Evolutionary conservation across 30 jellyfish, hydroid and myxozoan genomes (phyloP).

Genomic region (Aurelia aurita): DNA sequence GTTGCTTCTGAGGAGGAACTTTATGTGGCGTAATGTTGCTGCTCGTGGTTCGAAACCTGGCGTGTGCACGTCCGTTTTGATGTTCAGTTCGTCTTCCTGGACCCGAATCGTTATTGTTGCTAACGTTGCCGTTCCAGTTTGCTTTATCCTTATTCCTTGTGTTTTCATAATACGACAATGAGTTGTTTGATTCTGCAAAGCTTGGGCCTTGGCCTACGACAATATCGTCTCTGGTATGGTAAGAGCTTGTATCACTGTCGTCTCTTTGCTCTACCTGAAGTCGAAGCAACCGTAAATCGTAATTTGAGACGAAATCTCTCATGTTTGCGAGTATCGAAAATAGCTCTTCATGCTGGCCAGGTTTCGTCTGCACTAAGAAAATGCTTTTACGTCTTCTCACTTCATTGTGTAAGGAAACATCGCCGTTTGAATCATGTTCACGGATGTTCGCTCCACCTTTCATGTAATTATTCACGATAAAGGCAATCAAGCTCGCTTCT

Average conservation of each 20-base stretch:
- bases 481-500: conserved; percentile 54
- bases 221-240: not conserved
- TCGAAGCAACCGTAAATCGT: conserved; percentile 2
- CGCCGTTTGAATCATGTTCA: not conserved
- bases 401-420: not conserved
- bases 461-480: conserved; percentile 20
- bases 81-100: not conserved
- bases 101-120: not conserved
- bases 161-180: not conserved
- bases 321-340: conserved; percentile 12
- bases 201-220: not conserved
- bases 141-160: too few species aligned
- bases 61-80: too few species aligned
- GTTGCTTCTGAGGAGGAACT: not conserved
- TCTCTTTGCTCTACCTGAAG: not conserved
- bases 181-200: not conserved
- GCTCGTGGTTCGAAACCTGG: not conserved
- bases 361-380: conserved; percentile 42
- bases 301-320: not conserved
- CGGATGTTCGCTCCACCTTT: not conserved
- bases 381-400: not conserved
- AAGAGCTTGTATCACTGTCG: not conserved
- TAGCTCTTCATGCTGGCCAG: conserved; percentile 66
- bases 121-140: not conserved
- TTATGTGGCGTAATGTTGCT: not conserved